Base-by-base conservation (phyloP, 2,113 vertebrate species). In the Plecturocebus donacophilus region DNA sequence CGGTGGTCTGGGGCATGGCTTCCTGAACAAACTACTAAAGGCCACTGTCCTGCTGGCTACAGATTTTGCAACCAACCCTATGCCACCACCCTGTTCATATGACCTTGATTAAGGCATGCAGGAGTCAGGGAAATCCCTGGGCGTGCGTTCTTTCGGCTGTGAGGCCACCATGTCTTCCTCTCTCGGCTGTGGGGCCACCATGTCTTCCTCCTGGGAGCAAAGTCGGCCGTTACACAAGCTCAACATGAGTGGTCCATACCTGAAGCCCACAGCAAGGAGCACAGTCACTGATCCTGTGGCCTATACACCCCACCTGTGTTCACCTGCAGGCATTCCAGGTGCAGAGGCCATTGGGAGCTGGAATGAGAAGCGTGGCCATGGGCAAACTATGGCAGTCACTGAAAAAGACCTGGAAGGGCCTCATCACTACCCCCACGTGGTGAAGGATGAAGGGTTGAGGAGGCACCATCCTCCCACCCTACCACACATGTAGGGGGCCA, bases 401-500 rank as follows among this genome's bases (percentile, higher is more conserved):
- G 0, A 52, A 56, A 52, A 68, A 90, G 20, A 20, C 23, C 38
- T 8, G 7, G 30, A 8, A 42, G 20, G 38, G 6, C 66, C 35
- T 64, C 40, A 4, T 45, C 40, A 11, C 45, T 45, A 2, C 11
- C 56, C 16, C 3, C 11, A 32, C 8, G 1, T 11, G 10, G 11
- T 14, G n/a, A 23, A 17, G 30, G 23, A 58, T 11, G 7, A 61
- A 32, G 23, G 27, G 0, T 17, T 13, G 8, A 11, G 10, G 47
- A 17, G 20, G 1, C 35, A n/a, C 35, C 14, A 8, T 4, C 30
- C 13, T 23, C 3, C 5, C 40, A 80, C 80, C 64, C 75, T 35
- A 27, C 7, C 11, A 1, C 11, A 83, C 0, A 0, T 66, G 17
- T 17, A 2, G 27, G 73, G 5, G 58, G 9, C 27, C 17, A 12